Evolutionary conservation across 2,888 invertebrate genomes (phyloP), one percentile per base, ranked within the genome.

Genomic region (Lepeophtheirus nordmannii): DNA sequence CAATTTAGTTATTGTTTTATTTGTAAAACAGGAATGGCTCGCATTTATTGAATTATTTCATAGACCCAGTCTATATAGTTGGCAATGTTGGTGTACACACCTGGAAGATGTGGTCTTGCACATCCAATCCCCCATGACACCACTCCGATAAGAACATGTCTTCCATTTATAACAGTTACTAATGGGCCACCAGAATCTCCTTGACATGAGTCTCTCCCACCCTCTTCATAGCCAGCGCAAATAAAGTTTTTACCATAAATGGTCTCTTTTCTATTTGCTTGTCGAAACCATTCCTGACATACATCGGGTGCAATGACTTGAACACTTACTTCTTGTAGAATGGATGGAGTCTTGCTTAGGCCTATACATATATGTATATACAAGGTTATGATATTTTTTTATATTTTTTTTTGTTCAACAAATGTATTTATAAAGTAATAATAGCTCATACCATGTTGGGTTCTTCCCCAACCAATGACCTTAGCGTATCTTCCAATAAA

Each of bases 181-280:
- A 70, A 66, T 11, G 70, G 70, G 53, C 70, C 69, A 38, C 70
- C 70, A 11, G 68, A 69, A 65, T 70, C 70, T 11, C 70, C 64
- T 56, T 65, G 82, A 72, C 82, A 82, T 60, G 81, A 80, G 73
- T 82, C 76, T 63, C 80, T 73, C 5, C 80, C 80, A 71, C 87
- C 89, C 78, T 90, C 89, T 75, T 91, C 91, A 72, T 90, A 92
- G 3, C 92, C 92, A 0, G 92, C 92, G 74, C 92, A 92, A 0
- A 92, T 78, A 74, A 91, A 91, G 1, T 92, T 91, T 71, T 91
- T 89, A 17, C 58, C 30, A 71, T 91, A 90, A 69, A 92, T 92
- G n/a, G 86, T 87, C 75, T 93, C 92, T 65, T 89, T 77, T 41
- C 92, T 77, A 0, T 91, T 91, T 0, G 91, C 91, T 1, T 89